Percentiles rank a stretch among this genome's conserved stretches.
Conservation (phyloP, 2,113 vertebrate genomes). For the Panthera uncia region DNA sequence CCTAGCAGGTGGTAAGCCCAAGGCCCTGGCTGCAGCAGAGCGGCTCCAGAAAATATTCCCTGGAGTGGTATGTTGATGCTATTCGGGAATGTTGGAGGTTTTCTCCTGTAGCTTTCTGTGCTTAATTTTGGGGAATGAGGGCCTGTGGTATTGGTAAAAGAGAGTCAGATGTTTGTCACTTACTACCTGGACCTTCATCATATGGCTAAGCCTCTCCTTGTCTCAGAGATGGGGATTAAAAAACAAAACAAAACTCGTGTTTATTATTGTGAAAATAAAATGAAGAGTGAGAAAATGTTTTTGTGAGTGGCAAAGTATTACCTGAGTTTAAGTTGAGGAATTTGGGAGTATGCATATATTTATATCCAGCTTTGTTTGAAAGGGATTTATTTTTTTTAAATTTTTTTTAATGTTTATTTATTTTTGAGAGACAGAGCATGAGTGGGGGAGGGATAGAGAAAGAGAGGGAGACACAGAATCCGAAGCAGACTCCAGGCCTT, state of each 20-base stretch:
- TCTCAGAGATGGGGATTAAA: not conserved
- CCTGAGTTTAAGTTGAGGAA: not conserved
- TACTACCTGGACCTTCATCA: not conserved
- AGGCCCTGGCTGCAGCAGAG: slow-evolving; percentile 94
- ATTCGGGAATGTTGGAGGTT: not conserved
- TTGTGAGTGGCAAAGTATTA: not conserved
- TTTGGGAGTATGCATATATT: not conserved
- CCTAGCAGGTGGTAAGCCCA: slow-evolving; percentile 92
- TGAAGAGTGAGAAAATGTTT: not conserved
- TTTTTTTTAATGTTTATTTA: too few relatives aligned
- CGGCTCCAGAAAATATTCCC: slow-evolving; percentile 96
- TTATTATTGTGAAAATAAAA: not conserved
- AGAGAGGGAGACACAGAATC: too few relatives aligned
- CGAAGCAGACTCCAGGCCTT: too few relatives aligned
- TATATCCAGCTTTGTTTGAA: not conserved
- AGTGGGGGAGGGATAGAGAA: too few relatives aligned
- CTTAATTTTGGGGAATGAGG: not conserved
- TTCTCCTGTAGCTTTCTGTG: not conserved
- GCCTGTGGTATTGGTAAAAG: not conserved
- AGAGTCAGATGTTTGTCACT: not conserved
- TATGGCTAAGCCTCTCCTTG: not conserved
- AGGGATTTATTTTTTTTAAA: not conserved
- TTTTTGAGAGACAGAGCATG: too few relatives aligned
- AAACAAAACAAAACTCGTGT: not conserved
- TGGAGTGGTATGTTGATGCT: slow-evolving; percentile 90